Conservation (phyloP, 2,888 invertebrate species). For the Epinotia brunnichana region DNA sequence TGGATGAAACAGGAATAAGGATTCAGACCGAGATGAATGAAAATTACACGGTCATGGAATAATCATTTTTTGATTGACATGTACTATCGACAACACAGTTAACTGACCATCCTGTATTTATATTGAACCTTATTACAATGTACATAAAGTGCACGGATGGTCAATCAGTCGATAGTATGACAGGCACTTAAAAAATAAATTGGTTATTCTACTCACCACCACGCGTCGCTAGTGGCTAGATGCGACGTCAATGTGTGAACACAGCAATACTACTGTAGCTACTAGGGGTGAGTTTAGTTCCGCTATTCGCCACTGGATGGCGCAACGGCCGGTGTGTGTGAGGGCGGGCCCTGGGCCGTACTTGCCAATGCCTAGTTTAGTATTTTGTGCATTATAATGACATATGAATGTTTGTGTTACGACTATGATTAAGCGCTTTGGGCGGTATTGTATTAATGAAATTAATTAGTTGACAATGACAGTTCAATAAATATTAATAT, state of each 20-base stretch:
- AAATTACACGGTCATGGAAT: too few relatives aligned
- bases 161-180: too few relatives aligned
- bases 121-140: too few relatives aligned
- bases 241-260: not conserved
- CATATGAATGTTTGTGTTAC: conserved; percentile 21
- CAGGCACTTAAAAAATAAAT: not conserved
- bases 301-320: not conserved
- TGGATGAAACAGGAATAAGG: too few relatives aligned
- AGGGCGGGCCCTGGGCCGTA: conserved; percentile 23
- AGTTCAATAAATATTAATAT: conserved; percentile 27
- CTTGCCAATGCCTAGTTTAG: conserved; percentile 30
- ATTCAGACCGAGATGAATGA: too few relatives aligned
- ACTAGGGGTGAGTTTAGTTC: not conserved
- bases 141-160: too few relatives aligned
- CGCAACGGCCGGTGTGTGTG: conserved; percentile 6
- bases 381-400: conserved; percentile 20
- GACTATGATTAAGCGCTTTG: conserved; percentile 22
- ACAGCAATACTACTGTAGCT: not conserved
- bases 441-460: conserved; percentile 27
- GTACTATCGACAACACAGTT: too few relatives aligned
- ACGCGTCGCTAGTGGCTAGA: not conserved
- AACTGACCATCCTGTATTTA: too few relatives aligned
- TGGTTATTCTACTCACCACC: not conserved
- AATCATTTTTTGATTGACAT: too few relatives aligned
- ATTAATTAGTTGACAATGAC: conserved; percentile 26